Evolutionary conservation across 2,797 vertebrate species (phyloP).

Genomic region (Trematomus bernacchii): DNA sequence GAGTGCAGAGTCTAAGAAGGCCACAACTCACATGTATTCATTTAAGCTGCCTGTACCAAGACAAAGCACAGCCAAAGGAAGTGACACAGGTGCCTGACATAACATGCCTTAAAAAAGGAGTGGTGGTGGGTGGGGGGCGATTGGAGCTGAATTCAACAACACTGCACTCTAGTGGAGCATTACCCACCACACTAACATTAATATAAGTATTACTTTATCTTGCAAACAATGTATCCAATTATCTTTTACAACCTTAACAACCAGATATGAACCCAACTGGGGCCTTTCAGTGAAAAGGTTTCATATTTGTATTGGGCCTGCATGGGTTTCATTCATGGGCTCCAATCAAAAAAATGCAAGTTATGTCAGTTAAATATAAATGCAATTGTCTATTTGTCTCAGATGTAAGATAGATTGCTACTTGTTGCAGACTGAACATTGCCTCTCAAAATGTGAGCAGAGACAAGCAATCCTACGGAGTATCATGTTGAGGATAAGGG

Average conservation of each 20-base stretch:
- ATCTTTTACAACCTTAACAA: not conserved
- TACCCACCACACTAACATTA: no score
- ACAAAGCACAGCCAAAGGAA: no score
- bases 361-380: not conserved
- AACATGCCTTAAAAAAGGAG: no score
- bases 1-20: no score
- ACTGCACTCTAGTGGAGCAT: no score
- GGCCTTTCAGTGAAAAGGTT: not conserved
- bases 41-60: no score
- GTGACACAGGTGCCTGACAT: no score
- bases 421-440: not conserved
- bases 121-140: no score
- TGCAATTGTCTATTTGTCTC: not conserved
- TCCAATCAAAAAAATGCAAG: not conserved
- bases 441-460: not conserved
- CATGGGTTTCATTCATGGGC: not conserved
- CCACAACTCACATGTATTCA: no score
- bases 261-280: not conserved
- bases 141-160: no score
- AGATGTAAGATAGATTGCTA: not conserved
- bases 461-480: not conserved
- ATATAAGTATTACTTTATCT: not conserved
- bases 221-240: not conserved
- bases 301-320: not conserved
- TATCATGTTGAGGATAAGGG: conserved; percentile 2